phyloP scores from a whole-genome alignment of 2,113 vertebrate genomes.

The Heteronetta atricapilla region DNA sequence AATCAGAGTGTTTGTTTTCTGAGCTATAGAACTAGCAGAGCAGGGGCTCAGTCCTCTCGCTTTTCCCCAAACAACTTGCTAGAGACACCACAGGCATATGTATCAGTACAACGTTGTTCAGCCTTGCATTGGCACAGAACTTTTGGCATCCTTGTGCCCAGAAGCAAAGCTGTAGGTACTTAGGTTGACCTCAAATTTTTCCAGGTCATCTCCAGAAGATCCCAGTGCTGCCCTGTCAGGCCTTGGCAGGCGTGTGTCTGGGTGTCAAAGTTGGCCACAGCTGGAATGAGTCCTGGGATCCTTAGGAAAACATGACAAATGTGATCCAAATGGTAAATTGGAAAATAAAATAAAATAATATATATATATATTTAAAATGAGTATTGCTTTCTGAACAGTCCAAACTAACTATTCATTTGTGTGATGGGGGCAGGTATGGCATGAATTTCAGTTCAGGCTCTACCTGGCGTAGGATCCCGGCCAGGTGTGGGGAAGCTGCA shows the following conservation, averaged over 20 bases:
- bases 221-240: background rate
- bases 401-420: background rate
- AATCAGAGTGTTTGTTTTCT: background rate
- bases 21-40: background rate
- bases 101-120: background rate
- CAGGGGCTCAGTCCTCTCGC: background rate
- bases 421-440: fast-evolving
- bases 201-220: background rate
- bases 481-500: background rate
- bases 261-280: background rate
- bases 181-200: background rate
- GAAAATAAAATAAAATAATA: background rate
- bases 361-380: background rate
- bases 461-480: background rate
- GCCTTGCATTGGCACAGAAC: background rate
- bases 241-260: background rate
- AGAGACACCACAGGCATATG: background rate
- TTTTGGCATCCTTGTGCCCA: background rate
- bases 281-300: background rate
- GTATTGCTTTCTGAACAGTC: background rate
- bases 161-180: background rate
- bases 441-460: background rate
- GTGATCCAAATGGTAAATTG: background rate
- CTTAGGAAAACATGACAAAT: background rate
- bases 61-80: background rate